Conservation (phyloP, 1,140 invertebrate species). For the Leptinotarsa texana region DNA sequence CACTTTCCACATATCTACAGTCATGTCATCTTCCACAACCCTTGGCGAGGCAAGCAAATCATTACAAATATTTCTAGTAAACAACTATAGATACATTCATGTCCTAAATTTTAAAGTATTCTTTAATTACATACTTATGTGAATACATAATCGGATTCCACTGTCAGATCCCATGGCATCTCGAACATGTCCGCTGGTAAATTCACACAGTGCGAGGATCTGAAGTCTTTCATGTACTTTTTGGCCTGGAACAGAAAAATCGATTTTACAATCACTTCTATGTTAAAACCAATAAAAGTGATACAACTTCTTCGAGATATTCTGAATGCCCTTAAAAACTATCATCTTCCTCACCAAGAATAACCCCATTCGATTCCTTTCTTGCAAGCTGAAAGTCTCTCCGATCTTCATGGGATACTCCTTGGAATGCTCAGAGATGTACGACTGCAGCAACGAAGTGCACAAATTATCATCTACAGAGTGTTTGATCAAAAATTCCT, state of each 20-base stretch:
- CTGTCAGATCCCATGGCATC: conserved; percentile 58
- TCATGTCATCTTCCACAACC: no score
- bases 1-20: no score
- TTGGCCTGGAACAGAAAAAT: conserved; percentile 61
- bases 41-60: no score
- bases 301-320: no score
- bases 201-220: conserved; percentile 84
- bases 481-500: conserved; percentile 43
- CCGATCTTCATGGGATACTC: conserved; percentile 69
- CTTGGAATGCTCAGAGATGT: conserved; percentile 61
- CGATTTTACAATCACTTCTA: background rate
- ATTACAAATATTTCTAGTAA: background rate
- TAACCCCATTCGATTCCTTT: conserved; percentile 63
- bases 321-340: no score
- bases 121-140: conserved; percentile 34
- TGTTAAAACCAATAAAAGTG: no score
- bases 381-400: conserved; percentile 57
- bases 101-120: background rate
- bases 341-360: conserved; percentile 61
- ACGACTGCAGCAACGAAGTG: conserved; percentile 60
- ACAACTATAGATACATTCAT: conserved; percentile 1
- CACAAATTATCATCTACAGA: conserved; percentile 59
- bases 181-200: conserved; percentile 72
- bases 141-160: conserved; percentile 49
- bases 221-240: conserved; percentile 84